Evolutionary conservation across 2,797 vertebrate species (phyloP), one percentile per base, ranked within the genome.

Genomic region (Sebastes taczanowskii): DNA sequence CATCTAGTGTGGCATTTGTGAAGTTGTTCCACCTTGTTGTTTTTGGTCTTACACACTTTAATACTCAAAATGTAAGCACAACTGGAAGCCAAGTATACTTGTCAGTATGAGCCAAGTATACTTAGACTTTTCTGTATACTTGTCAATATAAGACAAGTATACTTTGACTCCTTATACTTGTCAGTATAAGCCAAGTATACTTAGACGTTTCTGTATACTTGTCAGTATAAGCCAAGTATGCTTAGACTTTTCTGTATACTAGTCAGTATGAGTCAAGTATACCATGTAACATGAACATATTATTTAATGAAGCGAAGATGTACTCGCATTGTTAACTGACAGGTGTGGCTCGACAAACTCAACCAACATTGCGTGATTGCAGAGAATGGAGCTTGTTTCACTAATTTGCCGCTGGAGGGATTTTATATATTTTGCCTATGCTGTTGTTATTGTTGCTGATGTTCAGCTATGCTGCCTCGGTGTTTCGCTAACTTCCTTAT

Each of bases 301-400:
- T n/a, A 79, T 83, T 77, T 77, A 76, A 82, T 78, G n/a, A 59
- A 79, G 58, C 6, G 2, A 60, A 35, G 64, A 74, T 68, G 74
- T 64, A 10, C 18, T 16, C 52, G 56, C 7, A 76, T 86, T 90
- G 81, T 84, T 88, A 42, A 16, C 23, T 67, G 59, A 77, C 30
- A 76, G 86, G 80, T 77, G 78, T 2, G 42, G 73, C 71, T 55
- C 2, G 66, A 78, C 55, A 78, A 80, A 87, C 79, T 56, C 2
- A 2, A 80, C 69, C 55, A 58, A 20, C 58, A 29, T 62, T 76
- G 66, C 11, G 1, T 25, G 71, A 82, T 35, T 76, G 32, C 38
- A 2, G 42, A 22, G 67, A 6, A 3, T 18, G 27, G 18, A 27
- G 22, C 71, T 49, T 9, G 22, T 85, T 61, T 70, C 32, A 3